Base-by-base conservation (phyloP, 2,113 vertebrate genomes). In the Callipepla californica region DNA sequence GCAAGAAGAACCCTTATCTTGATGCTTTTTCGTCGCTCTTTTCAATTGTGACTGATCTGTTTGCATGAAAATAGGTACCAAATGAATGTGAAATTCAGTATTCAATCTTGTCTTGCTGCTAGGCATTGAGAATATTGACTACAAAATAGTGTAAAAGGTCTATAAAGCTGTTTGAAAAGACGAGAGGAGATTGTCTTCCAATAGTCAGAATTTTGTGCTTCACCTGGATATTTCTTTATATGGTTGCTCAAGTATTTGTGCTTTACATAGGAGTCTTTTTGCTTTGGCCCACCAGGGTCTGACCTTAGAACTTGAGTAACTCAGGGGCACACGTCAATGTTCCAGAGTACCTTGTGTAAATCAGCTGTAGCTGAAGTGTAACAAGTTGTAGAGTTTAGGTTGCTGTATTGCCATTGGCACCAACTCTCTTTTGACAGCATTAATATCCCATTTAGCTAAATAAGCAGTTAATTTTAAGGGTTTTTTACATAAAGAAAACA, bases 11-110 rank as follows among this genome's bases (percentile, higher is more conserved):
- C 34, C 2, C 28, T 42, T 77, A 25, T 11, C 57, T 17, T 17
- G 36, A 25, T 28, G 1, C 5, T 15, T 25, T 36, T 48, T 28
- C 4, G 0, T 6, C 69, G 0, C 51, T 53, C 16, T 42, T 38
- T 1, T 12, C 18, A 3, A 3, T 36, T 8, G 0, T 1, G 7
- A 42, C 68, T 86, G 30, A 30, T 62, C 8, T 2, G 38, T 13
- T 65, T 76, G 2, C 7, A 1, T 53, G 4, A 21, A 42, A 76
- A 4, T 19, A 19, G 13, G 2, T 26, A 40, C 32, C 14, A 11
- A 38, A 42, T 28, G 9, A 65, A 11, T 16, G 34, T 40, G 48
- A 73, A 19, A 59, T 18, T 6, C 5, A 8, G 7, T 21, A 0
- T n/a, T 79, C 21, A 8, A 51, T 62, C 7, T 61, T 21, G 26